These are phyloP conservation scores for Drosophila austrosaltans DNA, from an alignment of 2,888 invertebrate species.

Conservation along the genomic window DNA sequence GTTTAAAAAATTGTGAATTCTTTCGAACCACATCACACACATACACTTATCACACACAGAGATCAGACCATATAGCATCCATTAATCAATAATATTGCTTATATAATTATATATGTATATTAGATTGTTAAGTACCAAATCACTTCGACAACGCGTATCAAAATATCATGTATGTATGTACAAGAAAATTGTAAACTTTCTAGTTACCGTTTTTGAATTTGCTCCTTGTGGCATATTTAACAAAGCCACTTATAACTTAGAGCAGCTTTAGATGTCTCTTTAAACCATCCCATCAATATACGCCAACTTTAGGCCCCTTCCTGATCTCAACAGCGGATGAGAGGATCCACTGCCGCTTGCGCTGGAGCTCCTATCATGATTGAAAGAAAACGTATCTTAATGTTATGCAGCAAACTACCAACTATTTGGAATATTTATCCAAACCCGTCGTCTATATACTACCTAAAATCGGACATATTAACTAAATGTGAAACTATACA, in stretches of 20 bases:
- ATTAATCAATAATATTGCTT: conserved; percentile 31
- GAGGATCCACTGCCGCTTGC: conserved; percentile 32
- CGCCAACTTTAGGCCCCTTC: conserved; percentile 27
- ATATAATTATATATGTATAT: conserved; percentile 19
- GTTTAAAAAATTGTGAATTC: conserved; percentile 56
- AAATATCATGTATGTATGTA: conserved; percentile 52
- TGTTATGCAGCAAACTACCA: conserved; percentile 31
- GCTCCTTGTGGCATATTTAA: conserved; percentile 43
- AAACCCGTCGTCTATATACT: conserved; percentile 70
- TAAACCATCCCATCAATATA: neutral
- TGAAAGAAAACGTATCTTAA: conserved; percentile 35
- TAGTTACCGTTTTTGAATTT: conserved; percentile 50
- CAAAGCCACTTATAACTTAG: conserved; percentile 21
- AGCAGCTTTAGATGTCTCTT: conserved; percentile 15
- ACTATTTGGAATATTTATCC: conserved; percentile 59
- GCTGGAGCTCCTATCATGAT: neutral
- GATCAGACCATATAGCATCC: conserved; percentile 6
- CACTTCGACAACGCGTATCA: conserved; percentile 62
- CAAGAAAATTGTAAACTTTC: conserved; percentile 36
- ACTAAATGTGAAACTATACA: conserved; percentile 61
- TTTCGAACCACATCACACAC: conserved; percentile 50
- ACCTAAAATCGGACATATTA: conserved; percentile 62
- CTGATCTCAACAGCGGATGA: conserved; percentile 37
- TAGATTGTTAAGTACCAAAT: conserved; percentile 7
- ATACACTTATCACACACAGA: conserved; percentile 10